A percentile compares a stretch with the other conserved stretches of the same genome.
These are phyloP conservation scores for Megalopta genalis DNA, from an alignment of 1,140 invertebrate genomes.

Conservation along the genomic window DNA sequence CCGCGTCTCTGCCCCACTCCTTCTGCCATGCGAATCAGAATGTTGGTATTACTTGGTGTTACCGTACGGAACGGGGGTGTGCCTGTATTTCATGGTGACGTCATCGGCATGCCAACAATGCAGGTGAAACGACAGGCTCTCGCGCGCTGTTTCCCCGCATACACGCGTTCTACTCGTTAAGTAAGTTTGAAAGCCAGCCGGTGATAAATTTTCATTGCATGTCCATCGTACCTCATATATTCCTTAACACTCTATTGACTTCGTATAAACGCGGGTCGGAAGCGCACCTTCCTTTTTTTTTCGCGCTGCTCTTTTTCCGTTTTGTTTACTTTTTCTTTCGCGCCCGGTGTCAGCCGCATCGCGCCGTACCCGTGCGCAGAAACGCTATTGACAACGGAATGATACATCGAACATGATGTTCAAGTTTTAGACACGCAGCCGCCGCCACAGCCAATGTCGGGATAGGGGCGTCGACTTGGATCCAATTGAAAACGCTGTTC, in stretches of 20 bases:
- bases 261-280: neutral
- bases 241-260: constrained; percentile 23
- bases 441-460: no score
- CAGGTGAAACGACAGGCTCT: constrained; percentile 48
- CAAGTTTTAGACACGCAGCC: neutral
- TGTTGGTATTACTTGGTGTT: constrained; percentile 44
- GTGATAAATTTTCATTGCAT: constrained; percentile 53
- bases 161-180: constrained; percentile 51
- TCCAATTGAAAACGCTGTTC: neutral
- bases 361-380: no score
- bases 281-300: neutral
- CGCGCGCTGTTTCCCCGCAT: constrained; percentile 29
- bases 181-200: constrained; percentile 55
- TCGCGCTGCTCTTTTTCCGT: neutral
- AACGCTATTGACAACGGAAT: neutral
- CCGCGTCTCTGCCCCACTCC: neutral
- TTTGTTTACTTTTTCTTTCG: no score
- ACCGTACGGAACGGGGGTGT: constrained; percentile 33
- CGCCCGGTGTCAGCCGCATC: no score
- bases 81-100: constrained; percentile 57
- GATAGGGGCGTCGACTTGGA: neutral
- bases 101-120: constrained; percentile 42
- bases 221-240: constrained; percentile 14
- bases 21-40: constrained; percentile 43
- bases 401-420: neutral